Conservation (phyloP, 92 coral and sea anemone species). For the Palythoa caribaeorum region DNA sequence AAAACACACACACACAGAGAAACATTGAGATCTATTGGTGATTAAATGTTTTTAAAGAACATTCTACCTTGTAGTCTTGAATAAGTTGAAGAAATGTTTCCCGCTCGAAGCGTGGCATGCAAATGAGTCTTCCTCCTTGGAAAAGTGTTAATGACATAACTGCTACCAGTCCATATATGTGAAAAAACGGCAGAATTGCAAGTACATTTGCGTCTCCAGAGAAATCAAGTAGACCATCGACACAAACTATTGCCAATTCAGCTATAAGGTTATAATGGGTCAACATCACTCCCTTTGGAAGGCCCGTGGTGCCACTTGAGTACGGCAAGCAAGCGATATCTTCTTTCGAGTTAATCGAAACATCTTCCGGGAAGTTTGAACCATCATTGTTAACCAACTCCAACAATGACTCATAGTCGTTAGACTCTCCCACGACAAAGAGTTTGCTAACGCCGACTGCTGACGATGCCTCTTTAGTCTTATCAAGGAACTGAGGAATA, state of each 20-base stretch:
- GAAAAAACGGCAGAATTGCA: slow-evolving; percentile 86
- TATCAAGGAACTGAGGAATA: slow-evolving; percentile 69
- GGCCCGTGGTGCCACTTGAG: slow-evolving; percentile 96
- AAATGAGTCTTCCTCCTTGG: slow-evolving; percentile 77
- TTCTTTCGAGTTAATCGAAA: slow-evolving; percentile 76
- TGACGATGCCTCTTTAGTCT: slow-evolving; percentile 68
- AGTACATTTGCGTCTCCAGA: slow-evolving; percentile 64
- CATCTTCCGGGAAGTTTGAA: slow-evolving; percentile 59
- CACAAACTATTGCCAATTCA: slow-evolving; percentile 61
- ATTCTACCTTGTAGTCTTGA: slow-evolving; percentile 85
- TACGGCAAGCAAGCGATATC: slow-evolving; percentile 83
- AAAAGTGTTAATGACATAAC: slow-evolving; percentile 58
- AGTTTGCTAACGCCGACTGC: slow-evolving; percentile 72
- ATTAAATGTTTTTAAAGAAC: neutral
- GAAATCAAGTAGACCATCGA: slow-evolving; percentile 41
- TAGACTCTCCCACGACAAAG: slow-evolving; percentile 86
- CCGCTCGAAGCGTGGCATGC: slow-evolving; percentile 78
- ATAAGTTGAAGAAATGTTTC: slow-evolving; percentile 73
- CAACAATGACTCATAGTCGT: slow-evolving; percentile 76
- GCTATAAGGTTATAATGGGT: slow-evolving; percentile 89
- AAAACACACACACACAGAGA: no score
- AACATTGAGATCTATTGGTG: neutral
- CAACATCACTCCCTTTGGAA: slow-evolving; percentile 93
- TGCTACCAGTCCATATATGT: slow-evolving; percentile 74
- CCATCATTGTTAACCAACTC: slow-evolving; percentile 72